Percentiles rank a stretch among this genome's conserved stretches.
Conservation (phyloP, 2,113 vertebrate genomes). For the Tyto alba region DNA sequence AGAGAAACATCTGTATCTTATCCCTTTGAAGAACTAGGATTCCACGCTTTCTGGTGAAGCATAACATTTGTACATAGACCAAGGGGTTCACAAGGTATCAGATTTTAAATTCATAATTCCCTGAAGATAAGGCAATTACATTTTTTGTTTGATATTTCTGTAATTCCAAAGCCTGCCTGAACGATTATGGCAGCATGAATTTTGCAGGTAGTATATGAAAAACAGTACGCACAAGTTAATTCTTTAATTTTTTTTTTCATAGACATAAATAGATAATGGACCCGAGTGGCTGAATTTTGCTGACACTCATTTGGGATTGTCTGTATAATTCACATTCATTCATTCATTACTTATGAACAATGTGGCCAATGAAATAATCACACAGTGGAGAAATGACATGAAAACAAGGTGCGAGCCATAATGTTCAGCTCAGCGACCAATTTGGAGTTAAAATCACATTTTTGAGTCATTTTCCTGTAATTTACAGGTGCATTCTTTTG, state of each 20-base stretch:
- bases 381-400: not conserved
- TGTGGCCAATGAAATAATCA: not conserved
- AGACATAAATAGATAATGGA: not conserved
- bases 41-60: not conserved
- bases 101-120: not conserved
- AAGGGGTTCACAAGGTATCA: not conserved
- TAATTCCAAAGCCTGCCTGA: not conserved
- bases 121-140: not conserved
- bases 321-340: not conserved
- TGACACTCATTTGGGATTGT: not conserved
- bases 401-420: not conserved
- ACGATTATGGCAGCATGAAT: not conserved
- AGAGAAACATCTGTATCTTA: constrained; percentile 37
- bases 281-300: not conserved
- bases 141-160: not conserved
- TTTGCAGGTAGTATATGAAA: not conserved
- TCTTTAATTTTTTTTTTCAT: not conserved
- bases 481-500: not conserved
- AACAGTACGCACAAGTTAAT: not conserved
- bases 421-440: not conserved
- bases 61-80: not conserved
- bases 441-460: not conserved
- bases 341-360: not conserved
- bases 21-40: not conserved
- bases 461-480: not conserved